phyloP scores from a whole-genome alignment of 2,888 invertebrate species.

The Merodon equestris region DNA sequence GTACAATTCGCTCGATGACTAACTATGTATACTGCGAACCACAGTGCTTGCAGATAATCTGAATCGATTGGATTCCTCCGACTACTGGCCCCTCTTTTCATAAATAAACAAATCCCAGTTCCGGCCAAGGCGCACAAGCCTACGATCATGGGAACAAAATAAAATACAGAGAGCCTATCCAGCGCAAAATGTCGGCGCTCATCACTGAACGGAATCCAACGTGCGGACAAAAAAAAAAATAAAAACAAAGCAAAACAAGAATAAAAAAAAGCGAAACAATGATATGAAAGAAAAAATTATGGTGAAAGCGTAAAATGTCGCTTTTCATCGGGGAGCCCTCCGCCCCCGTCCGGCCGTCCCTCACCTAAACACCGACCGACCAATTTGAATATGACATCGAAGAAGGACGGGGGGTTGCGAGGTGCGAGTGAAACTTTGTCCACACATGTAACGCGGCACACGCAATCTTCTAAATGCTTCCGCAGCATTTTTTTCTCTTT shows the following conservation, averaged over 20 bases:
- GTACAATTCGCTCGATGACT: no score
- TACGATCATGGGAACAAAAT: no score
- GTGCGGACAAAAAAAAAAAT: constrained; percentile 3
- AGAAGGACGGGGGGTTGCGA: constrained; percentile 39
- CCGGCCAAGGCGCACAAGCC: no score
- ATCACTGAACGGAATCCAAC: no score
- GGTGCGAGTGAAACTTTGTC: constrained; percentile 50
- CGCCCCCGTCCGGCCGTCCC: constrained; percentile 9
- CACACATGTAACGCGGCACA: constrained; percentile 59
- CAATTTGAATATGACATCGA: constrained; percentile 61
- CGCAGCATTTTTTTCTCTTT: constrained; percentile 8
- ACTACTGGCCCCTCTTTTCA: no score
- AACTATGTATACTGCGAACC: no score
- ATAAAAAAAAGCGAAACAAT: no score
- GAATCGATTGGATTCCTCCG: no score
- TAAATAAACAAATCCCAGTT: no score
- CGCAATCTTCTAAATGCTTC: constrained; percentile 26
- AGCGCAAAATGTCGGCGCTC: constrained; percentile 20
- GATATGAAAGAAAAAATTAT: constrained; percentile 10
- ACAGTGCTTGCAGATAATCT: no score
- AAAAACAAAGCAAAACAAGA: constrained; percentile 22
- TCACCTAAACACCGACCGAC: constrained; percentile 25
- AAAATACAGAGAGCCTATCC: no score
- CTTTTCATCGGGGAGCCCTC: constrained; percentile 10
- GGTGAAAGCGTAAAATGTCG: constrained; percentile 53